Percentiles rank a stretch among this genome's conserved stretches.
Evolutionary conservation across 2,113 vertebrate genomes (phyloP).

Genomic region (Erythrocercus mccallii): DNA sequence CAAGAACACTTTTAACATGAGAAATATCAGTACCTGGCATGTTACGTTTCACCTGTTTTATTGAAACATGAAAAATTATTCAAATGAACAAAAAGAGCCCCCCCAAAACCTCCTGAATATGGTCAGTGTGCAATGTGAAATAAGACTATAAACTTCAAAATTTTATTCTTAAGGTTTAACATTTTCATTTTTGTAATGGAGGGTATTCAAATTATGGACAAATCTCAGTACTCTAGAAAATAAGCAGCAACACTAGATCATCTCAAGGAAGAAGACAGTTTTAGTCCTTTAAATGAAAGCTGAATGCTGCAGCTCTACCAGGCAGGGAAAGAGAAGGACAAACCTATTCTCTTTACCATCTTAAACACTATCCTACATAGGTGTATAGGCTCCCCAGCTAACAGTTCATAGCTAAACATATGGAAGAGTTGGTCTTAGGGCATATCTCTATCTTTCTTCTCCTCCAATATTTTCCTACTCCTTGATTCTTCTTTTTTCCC

Average conservation of each 20-base stretch:
- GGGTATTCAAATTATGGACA: not conserved
- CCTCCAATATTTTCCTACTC: not conserved
- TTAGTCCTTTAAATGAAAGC: not conserved
- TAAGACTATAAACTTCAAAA: not conserved
- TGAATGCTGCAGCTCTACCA: not conserved
- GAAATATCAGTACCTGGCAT: not conserved
- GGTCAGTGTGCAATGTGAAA: not conserved
- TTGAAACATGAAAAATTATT: not conserved
- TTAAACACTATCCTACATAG: not conserved
- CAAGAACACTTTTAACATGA: not conserved
- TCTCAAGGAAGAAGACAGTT: not conserved
- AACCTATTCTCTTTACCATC: not conserved
- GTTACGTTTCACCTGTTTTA: not conserved
- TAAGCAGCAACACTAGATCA: not conserved
- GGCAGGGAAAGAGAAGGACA: not conserved
- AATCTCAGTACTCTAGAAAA: not conserved
- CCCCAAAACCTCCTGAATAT: rapidly evolving
- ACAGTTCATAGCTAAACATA: not conserved
- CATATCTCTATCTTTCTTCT: not conserved
- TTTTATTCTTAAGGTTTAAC: not conserved
- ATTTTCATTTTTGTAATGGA: not conserved
- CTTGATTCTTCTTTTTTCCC: not conserved
- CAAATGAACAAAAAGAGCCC: not conserved
- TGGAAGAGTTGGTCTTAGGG: not conserved
- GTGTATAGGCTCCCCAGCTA: not conserved